Evolutionary conservation across 2,888 invertebrate species (phyloP), one percentile per base, ranked within the genome.

Genomic region (Papilio gigon): DNA sequence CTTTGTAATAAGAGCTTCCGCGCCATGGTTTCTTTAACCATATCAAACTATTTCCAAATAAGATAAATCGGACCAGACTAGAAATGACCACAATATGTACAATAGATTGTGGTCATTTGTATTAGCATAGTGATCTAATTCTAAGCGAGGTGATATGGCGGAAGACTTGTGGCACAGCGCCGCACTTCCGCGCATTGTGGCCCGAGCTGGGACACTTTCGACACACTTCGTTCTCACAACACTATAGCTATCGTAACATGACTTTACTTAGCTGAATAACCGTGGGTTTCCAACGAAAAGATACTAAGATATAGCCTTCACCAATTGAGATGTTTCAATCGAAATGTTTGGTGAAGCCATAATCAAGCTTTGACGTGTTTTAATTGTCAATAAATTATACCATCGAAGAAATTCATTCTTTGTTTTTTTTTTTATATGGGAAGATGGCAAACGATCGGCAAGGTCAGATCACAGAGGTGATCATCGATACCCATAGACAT

Each of bases 171-270:
- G 75, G 77, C 73, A 74, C 75, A 77, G 73, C 76, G 72, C 75
- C 74, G 71, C 74, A 81, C 80, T 87, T 85, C 87, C 88, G 86
- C 75, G 79, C 86, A 84, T 87, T 87, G 86, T 86, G 81, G 79
- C 80, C 78, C 77, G 71, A 82, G 80, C 78, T 70, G 73, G 74
- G 72, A 77, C 82, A 79, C 80, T 82, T 81, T 79, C 80, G 74
- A 80, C 78, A 81, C 70, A 67, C 68, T 72, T 61, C 35, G 25
- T 67, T 67, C 56, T 56, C 62, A 62, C 25, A 63, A 44, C 47
- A 60, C 12, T 37, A 33, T 33, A 62, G 12, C 20, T 20, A 62
- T 44, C 17, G 30, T 70, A 70, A 70, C 68, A 68, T 70, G 40
- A 71, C 68, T 74, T 71, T 70, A 67, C 68, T 72, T 69, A 72